Evolutionary conservation across 2,888 invertebrate species (phyloP).

Genomic region (Drosophila nigricruria): DNA sequence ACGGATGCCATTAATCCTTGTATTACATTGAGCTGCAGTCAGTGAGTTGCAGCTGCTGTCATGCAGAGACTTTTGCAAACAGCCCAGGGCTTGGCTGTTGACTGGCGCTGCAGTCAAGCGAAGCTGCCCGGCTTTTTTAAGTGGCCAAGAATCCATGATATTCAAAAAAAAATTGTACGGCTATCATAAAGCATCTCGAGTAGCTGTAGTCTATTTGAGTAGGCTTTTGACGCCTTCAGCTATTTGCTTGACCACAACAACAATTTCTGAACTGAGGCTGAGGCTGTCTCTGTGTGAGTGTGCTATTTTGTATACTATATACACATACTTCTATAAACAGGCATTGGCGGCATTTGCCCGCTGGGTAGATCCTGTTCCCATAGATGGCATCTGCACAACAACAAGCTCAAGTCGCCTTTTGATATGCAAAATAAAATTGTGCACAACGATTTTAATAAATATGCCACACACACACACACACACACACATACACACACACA

Average conservation of each 20-base stretch:
- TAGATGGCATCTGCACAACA: slow-evolving; percentile 38
- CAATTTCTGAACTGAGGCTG: slow-evolving; percentile 44
- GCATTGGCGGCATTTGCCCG: slow-evolving; percentile 14
- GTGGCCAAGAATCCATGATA: slow-evolving; percentile 32
- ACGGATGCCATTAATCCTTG: slow-evolving; percentile 70
- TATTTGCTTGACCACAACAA: slow-evolving; percentile 60
- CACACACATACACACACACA: slow-evolving; percentile 25
- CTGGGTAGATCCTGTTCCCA: slow-evolving; percentile 17
- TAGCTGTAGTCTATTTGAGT: slow-evolving; percentile 47
- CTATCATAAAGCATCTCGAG: slow-evolving; percentile 59
- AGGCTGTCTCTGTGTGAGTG: slow-evolving; percentile 15
- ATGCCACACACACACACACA: slow-evolving; percentile 52
- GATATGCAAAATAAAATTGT: slow-evolving; percentile 78
- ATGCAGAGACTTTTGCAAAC: slow-evolving; percentile 66
- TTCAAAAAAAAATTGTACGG: slow-evolving; percentile 33
- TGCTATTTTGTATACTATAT: slow-evolving; percentile 31
- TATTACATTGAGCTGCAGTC: slow-evolving; percentile 52
- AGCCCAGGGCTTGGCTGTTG: slow-evolving; percentile 52
- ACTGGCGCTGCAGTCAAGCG: slow-evolving; percentile 28
- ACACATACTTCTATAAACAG: slow-evolving; percentile 8
- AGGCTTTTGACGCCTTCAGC: slow-evolving; percentile 58
- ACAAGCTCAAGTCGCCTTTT: slow-evolving; percentile 66
- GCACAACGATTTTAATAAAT: slow-evolving; percentile 80
- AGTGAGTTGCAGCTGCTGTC: slow-evolving; percentile 36
- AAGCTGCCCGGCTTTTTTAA: slow-evolving; percentile 29